Conservation (phyloP, 2,888 invertebrate species). For the Caenorhabditis macrosperma region DNA sequence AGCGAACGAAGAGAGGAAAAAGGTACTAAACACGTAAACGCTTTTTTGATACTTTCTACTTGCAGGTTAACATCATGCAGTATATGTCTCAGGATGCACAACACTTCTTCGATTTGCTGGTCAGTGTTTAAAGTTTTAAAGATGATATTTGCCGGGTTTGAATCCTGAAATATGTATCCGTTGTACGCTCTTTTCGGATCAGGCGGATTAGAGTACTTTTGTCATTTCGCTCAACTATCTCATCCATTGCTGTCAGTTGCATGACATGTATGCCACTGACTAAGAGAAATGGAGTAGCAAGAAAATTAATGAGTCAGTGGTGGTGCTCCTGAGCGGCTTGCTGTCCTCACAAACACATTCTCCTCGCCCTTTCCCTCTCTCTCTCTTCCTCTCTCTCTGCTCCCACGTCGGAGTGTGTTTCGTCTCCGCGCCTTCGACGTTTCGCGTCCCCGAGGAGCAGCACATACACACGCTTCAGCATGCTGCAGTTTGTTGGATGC, state of each 20-base stretch:
- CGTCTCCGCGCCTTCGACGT: background rate
- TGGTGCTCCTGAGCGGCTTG: background rate
- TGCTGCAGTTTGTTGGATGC: slow-evolving; percentile 42
- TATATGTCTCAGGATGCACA: too few species aligned
- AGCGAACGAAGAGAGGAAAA: too few species aligned
- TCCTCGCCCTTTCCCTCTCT: background rate
- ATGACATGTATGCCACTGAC: background rate
- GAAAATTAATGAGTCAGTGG: slow-evolving; percentile 10
- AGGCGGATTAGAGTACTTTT: too few species aligned
- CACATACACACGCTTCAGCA: slow-evolving; percentile 27
- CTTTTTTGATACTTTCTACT: too few species aligned
- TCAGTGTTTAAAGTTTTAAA: too few species aligned
- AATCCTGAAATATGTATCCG: too few species aligned
- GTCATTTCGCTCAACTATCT: background rate
- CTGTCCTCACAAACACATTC: slow-evolving; percentile 16
- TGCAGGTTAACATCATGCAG: too few species aligned
- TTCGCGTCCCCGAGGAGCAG: slow-evolving; percentile 21
- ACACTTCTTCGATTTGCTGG: too few species aligned
- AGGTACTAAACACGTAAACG: too few species aligned
- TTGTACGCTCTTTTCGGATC: too few species aligned
- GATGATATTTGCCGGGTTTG: too few species aligned
- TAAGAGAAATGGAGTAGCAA: background rate
- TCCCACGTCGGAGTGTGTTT: slow-evolving; percentile 10
- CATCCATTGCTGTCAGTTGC: too few species aligned
- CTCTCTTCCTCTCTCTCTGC: background rate